Percentiles rank a stretch among this genome's conserved stretches.
phyloP scores from a whole-genome alignment of 2,797 vertebrate species.

The Eupleurogrammus muticus region DNA sequence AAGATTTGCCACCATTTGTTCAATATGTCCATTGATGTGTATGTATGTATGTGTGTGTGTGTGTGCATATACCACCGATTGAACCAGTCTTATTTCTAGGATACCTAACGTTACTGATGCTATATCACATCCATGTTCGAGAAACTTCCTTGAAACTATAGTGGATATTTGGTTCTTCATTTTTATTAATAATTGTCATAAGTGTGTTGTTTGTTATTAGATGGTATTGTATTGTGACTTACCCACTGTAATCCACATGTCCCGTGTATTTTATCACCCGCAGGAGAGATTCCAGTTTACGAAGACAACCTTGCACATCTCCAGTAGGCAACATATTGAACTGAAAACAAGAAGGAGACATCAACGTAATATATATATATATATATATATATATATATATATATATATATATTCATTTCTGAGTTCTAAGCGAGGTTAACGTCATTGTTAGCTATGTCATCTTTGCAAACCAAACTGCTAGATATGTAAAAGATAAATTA shows the following conservation, averaged over 20 bases:
- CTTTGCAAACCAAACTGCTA: neutral
- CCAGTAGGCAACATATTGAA: constrained; percentile 85
- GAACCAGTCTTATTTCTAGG: no score
- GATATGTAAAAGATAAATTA: neutral
- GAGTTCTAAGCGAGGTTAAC: neutral
- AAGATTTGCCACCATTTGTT: neutral
- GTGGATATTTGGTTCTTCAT: no score
- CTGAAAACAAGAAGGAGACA: neutral
- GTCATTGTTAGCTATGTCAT: neutral
- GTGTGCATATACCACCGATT: no score
- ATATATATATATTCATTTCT: neutral
- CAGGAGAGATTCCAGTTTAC: constrained; percentile 89
- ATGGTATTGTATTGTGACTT: constrained; percentile 46
- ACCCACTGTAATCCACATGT: constrained; percentile 90
- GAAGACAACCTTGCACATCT: constrained; percentile 90
- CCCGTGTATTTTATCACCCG: constrained; percentile 88
- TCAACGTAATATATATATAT: neutral
- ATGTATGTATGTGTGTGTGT: no score
- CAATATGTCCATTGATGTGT: no score
- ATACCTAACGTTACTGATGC: no score
- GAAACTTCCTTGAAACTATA: no score
- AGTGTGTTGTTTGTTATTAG: neutral
- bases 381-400: neutral
- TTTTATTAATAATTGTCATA: neutral
- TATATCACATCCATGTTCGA: no score